These are phyloP conservation scores for Mormyrus lacerda DNA, from an alignment of 2,113 vertebrate genomes.

Conservation along the genomic window DNA sequence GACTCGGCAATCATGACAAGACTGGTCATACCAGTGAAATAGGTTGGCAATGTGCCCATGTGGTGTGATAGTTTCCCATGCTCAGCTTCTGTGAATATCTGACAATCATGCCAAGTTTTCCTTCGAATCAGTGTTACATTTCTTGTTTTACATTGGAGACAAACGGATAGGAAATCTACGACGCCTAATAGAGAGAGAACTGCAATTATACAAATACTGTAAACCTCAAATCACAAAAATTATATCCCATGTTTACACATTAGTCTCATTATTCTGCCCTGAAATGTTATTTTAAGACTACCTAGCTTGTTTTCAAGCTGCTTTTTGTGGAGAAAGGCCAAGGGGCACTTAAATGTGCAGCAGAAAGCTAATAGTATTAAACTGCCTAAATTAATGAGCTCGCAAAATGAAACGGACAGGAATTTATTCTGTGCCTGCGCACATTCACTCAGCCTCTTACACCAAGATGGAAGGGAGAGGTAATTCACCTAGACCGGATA, in stretches of 20 bases:
- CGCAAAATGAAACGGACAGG: background rate
- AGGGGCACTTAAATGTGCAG: background rate
- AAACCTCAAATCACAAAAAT: background rate
- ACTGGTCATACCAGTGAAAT: background rate
- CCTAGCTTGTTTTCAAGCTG: background rate
- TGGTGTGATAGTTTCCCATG: background rate
- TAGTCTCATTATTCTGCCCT: background rate
- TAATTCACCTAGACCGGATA: background rate
- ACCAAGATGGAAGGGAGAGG: background rate
- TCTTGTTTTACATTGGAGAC: background rate
- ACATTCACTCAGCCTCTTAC: background rate
- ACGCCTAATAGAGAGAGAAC: background rate
- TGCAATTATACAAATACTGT: background rate
- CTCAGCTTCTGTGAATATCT: background rate
- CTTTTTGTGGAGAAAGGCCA: background rate
- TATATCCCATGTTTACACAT: background rate
- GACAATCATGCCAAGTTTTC: background rate
- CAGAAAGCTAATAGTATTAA: background rate
- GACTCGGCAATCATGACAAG: background rate
- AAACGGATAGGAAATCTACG: background rate
- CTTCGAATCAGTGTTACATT: background rate
- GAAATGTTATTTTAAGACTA: background rate
- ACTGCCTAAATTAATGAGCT: background rate
- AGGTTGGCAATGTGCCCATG: background rate
- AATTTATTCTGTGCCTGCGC: background rate